A percentile compares a stretch with the other conserved stretches of the same genome.
Conservation (phyloP, 2,113 vertebrate species). For the Mirza zaza region DNA sequence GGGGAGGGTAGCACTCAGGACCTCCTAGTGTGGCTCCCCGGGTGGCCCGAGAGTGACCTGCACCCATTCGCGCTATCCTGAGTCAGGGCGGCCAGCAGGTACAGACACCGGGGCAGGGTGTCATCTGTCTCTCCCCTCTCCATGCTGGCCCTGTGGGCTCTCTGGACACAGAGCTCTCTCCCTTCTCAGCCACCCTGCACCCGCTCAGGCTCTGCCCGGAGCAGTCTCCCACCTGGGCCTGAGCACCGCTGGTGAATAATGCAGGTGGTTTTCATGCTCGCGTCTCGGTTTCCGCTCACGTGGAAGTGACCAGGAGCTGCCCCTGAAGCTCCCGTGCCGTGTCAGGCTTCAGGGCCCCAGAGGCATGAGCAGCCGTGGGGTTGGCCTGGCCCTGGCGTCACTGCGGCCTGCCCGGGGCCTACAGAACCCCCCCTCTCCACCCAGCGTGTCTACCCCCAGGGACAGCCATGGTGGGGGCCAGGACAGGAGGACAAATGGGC, state of each 20-base stretch:
- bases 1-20: fast-evolving
- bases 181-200: neutral
- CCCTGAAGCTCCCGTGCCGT: fast-evolving
- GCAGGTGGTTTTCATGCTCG: neutral
- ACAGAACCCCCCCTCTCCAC: too few relatives aligned
- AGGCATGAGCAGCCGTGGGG: neutral
- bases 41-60: neutral
- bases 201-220: neutral
- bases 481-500: neutral
- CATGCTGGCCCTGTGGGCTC: neutral
- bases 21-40: too few relatives aligned
- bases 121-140: neutral
- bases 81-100: too few relatives aligned
- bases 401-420: neutral
- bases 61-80: neutral
- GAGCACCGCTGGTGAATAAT: neutral
- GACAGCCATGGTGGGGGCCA: fast-evolving
- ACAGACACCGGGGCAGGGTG: neutral
- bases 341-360: too few relatives aligned
- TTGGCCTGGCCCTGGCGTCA: fast-evolving
- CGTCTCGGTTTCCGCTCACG: fast-evolving
- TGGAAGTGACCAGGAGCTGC: neutral
- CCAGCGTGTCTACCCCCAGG: neutral
- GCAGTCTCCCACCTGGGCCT: neutral
- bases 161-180: neutral